These are phyloP conservation scores for Adela reaumurella DNA, from an alignment of 2,888 invertebrate species.

Conservation along the genomic window DNA sequence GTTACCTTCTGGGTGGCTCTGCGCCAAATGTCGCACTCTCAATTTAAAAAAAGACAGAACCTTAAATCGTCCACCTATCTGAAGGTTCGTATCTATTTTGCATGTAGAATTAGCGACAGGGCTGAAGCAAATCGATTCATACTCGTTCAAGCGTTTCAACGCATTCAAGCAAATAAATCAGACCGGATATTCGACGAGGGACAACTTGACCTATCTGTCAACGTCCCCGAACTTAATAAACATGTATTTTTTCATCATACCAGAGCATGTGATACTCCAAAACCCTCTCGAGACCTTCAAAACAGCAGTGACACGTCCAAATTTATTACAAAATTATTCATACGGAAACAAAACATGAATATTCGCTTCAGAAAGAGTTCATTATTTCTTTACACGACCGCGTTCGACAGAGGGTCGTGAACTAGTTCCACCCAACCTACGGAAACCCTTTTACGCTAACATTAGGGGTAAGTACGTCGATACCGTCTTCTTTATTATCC, in stretches of 20 bases:
- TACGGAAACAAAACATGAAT: slow-evolving; percentile 7
- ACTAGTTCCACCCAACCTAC: background rate
- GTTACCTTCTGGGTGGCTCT: no score
- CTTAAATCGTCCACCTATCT: no score
- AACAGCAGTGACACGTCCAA: slow-evolving; percentile 3
- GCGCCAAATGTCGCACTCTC: no score
- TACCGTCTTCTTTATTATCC: slow-evolving; percentile 13
- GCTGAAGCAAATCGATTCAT: no score
- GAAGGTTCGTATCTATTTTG: no score
- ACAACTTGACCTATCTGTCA: background rate
- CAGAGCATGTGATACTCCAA: slow-evolving; percentile 3
- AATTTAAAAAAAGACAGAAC: no score
- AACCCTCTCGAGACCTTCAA: slow-evolving; percentile 3
- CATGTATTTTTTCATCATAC: background rate
- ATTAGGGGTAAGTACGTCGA: slow-evolving; percentile 16
- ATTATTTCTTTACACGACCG: background rate
- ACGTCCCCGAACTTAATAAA: background rate
- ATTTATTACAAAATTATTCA: slow-evolving; percentile 11
- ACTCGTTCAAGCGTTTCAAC: no score
- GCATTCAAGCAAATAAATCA: background rate
- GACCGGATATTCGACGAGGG: background rate
- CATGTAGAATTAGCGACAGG: no score
- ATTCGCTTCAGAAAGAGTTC: background rate
- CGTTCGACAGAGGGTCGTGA: background rate
- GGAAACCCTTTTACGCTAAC: slow-evolving; percentile 7